Evolutionary conservation across 2,888 invertebrate genomes (phyloP), one percentile per base, ranked within the genome.

Genomic region (Andrena dorsata): DNA sequence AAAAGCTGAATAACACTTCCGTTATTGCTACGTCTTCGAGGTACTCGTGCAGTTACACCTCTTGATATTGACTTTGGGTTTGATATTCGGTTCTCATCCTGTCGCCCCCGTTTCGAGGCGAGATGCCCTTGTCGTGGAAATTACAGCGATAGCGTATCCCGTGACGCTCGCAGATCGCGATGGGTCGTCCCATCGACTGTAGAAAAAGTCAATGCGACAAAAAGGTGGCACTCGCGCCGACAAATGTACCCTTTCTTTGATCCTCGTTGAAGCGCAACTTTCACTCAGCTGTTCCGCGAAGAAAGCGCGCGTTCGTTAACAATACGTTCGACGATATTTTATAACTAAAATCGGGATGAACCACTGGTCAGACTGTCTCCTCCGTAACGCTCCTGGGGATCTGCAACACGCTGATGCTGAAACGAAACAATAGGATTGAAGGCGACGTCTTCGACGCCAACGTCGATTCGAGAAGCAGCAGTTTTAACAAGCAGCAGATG

Each of bases 341-440:
- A 56, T 20, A 20, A 35, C 70, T 86, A 80, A 80, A 78, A 64
- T 64, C 69, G 73, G 70, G 74, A 66, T 65, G 85, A 78, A 84
- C 82, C 89, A 78, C 83, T 91, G 88, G 92, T 93, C 92, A 93
- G 89, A 93, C 93, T 74, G 92, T 92, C 83, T 92, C 92, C 85
- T 93, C 92, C 49, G 91, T 92, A 85, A 93, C 90, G 80, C 90
- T 90, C 83, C 89, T 90, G 72, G 90, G 84, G 73, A 90, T 87
- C 85, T 88, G 90, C 85, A 88, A 84, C 72, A 88, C 82, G 82
- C 88, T 89, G 84, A 89, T 88, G 86, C 91, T 92, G 91, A 86
- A 88, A 88, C 35, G 76, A 85, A 64, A 82, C 20, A 66, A 66
- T 47, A 69, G 13, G 23, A 13, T 76, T 82, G 71, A 72, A 30